These are phyloP conservation scores for Heteromyza rotundicornis DNA, from an alignment of 2,888 invertebrate species.

Conservation along the genomic window DNA sequence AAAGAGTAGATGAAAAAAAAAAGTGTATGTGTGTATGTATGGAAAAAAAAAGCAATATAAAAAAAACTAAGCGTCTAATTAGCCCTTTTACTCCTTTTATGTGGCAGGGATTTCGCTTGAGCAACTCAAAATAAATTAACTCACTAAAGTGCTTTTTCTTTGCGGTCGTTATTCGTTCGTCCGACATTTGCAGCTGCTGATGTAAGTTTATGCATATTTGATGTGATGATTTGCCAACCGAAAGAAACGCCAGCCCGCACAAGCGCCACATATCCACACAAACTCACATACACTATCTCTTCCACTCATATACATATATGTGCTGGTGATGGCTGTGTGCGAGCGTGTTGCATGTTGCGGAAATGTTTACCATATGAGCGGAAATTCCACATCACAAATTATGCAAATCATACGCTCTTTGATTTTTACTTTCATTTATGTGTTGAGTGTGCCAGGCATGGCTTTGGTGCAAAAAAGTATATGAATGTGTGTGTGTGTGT, in stretches of 20 bases:
- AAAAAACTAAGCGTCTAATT: too few species aligned
- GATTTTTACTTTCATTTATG: conserved; percentile 26
- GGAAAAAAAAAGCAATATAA: conserved; percentile 15
- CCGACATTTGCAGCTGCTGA: conserved; percentile 15
- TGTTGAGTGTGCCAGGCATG: background rate
- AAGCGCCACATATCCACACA: background rate
- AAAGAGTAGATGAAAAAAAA: background rate
- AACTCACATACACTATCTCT: background rate
- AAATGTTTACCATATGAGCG: conserved; percentile 47
- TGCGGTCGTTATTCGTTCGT: background rate
- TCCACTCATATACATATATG: background rate
- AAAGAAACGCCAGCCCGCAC: background rate
- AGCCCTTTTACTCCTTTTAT: too few species aligned
- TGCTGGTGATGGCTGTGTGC: background rate
- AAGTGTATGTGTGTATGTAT: conserved; percentile 15
- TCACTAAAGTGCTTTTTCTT: background rate
- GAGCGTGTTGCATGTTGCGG: conserved; percentile 19
- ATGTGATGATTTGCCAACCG: background rate
- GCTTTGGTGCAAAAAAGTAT: conserved; percentile 1
- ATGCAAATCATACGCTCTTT: conserved; percentile 49
- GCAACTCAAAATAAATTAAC: background rate
- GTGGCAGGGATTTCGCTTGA: too few species aligned
- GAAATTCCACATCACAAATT: conserved; percentile 53
- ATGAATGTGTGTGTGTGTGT: background rate
- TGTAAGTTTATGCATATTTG: conserved; percentile 48